Percentiles rank a stretch among this genome's conserved stretches.
phyloP scores from a whole-genome alignment of 2,113 vertebrate genomes.

The Elephantulus edwardii region DNA sequence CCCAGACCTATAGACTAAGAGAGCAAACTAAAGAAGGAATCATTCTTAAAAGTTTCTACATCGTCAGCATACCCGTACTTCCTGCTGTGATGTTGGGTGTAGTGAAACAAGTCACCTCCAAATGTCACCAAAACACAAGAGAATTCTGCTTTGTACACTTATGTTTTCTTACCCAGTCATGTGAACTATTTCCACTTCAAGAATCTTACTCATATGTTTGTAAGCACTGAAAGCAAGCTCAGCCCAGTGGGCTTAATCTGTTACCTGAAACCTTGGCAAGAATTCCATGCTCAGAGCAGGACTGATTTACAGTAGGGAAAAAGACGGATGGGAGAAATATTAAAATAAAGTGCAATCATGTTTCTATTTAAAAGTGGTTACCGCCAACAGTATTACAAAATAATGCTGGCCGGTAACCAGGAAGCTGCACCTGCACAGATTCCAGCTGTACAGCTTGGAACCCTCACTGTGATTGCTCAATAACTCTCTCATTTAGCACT shows the following conservation, averaged over 20 bases:
- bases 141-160: background rate
- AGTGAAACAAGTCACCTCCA: background rate
- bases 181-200: constrained; percentile 1
- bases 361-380: constrained; percentile 82
- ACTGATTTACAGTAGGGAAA: constrained; percentile 60
- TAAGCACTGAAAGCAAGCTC: constrained; percentile 66
- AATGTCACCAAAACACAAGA: constrained; percentile 28
- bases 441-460: constrained; percentile 78
- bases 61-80: background rate
- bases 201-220: constrained; percentile 55
- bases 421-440: constrained; percentile 82
- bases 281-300: constrained; percentile 58
- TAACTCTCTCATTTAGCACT: constrained; percentile 84
- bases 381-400: constrained; percentile 83
- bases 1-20: background rate
- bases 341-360: constrained; percentile 78
- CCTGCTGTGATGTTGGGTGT: background rate
- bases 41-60: background rate
- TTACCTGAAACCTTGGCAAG: constrained; percentile 72
- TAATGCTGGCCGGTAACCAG: constrained; percentile 82
- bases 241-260: constrained; percentile 69
- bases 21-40: background rate
- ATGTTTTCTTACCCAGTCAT: constrained; percentile 42
- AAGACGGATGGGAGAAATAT: constrained; percentile 69
- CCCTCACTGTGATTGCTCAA: constrained; percentile 78